Evolutionary conservation across 2,113 vertebrate species (phyloP).

Genomic region (Pluvianellus socialis): DNA sequence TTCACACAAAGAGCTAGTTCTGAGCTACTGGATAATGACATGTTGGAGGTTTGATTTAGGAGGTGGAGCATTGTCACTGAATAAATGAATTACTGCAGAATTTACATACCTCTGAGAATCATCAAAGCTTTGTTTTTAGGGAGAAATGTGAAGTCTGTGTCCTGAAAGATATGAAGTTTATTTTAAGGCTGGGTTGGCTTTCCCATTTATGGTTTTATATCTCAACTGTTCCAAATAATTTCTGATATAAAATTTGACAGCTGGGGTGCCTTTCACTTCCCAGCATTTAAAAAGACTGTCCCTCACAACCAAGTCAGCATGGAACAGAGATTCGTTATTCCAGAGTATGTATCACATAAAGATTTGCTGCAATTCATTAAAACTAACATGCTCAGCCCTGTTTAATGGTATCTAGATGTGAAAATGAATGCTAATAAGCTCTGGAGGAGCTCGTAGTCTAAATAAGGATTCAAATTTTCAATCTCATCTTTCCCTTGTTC

Average conservation of each 20-base stretch:
- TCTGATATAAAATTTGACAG: background rate
- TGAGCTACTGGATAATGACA: slow-evolving; percentile 28
- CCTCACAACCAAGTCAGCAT: background rate
- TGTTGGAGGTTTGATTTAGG: slow-evolving; percentile 45
- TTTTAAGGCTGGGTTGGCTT: slow-evolving; percentile 51
- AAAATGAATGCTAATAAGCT: slow-evolving; percentile 15
- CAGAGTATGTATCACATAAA: background rate
- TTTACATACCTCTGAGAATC: slow-evolving; percentile 54
- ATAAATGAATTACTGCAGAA: slow-evolving; percentile 45
- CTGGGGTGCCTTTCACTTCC: background rate
- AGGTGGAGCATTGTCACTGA: slow-evolving; percentile 49
- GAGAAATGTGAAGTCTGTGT: slow-evolving; percentile 48
- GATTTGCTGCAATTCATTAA: slow-evolving; percentile 15
- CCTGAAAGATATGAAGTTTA: slow-evolving; percentile 25
- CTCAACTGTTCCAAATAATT: background rate
- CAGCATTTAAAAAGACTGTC: background rate
- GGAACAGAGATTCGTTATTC: background rate
- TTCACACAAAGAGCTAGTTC: slow-evolving; percentile 43
- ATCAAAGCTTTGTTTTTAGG: slow-evolving; percentile 56
- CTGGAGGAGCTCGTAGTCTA: background rate
- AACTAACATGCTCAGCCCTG: background rate
- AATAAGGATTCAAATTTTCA: background rate
- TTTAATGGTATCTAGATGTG: background rate
- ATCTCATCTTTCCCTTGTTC: background rate
- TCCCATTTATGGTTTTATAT: slow-evolving; percentile 2